A percentile compares a stretch with the other conserved stretches of the same genome.
phyloP scores from a whole-genome alignment of 2,888 invertebrate species.

The Drosophila falleni region DNA sequence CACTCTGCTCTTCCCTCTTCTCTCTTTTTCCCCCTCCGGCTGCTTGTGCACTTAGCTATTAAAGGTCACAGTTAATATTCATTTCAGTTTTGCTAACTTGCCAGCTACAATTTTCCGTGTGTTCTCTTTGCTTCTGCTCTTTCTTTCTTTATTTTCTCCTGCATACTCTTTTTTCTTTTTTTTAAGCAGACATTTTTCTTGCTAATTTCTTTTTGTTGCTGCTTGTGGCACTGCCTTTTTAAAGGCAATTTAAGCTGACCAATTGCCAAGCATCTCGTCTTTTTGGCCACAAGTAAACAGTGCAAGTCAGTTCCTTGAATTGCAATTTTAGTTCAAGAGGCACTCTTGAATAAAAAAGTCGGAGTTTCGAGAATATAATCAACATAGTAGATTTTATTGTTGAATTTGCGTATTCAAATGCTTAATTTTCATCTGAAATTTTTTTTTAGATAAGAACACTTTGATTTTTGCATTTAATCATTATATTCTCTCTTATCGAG shows the following conservation, averaged over 20 bases:
- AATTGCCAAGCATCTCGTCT: conserved; percentile 40
- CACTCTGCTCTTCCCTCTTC: background rate
- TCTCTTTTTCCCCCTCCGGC: background rate
- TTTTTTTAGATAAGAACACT: background rate
- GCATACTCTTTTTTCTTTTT: background rate
- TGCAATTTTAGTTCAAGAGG: background rate
- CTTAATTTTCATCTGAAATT: background rate
- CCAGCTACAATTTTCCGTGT: conserved; percentile 47
- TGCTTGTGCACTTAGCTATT: conserved; percentile 60
- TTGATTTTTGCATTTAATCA: background rate
- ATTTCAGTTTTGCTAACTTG: conserved; percentile 69
- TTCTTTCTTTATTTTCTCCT: background rate
- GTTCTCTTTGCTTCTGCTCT: background rate
- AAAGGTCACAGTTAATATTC: conserved; percentile 81
- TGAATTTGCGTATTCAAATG: background rate
- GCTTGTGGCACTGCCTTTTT: conserved; percentile 43
- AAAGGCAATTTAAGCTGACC: conserved; percentile 68
- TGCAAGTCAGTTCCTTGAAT: background rate
- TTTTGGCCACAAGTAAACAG: background rate
- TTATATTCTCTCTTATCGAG: background rate
- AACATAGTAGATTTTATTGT: background rate
- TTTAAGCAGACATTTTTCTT: conserved; percentile 28
- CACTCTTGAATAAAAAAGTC: background rate
- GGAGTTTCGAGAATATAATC: background rate
- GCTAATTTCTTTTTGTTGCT: conserved; percentile 26